A percentile compares a stretch with the other conserved stretches of the same genome.
Evolutionary conservation across 2,797 vertebrate species (phyloP).

Genomic region (Octomys mimax): DNA sequence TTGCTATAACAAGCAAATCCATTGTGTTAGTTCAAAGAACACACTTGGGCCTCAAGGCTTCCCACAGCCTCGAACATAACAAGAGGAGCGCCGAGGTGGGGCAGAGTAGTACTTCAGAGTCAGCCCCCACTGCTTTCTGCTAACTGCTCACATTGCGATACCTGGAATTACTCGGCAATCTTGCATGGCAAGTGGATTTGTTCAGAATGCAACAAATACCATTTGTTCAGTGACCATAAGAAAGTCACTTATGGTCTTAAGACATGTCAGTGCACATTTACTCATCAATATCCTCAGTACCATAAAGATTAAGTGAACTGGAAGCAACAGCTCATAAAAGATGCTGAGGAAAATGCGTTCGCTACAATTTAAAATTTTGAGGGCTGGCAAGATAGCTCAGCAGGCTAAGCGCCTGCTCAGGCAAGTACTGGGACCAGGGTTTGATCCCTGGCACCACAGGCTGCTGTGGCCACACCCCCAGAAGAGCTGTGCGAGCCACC

Average conservation of each 20-base stretch:
- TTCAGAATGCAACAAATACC: not conserved
- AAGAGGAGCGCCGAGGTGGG: not conserved
- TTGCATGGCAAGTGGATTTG: not conserved
- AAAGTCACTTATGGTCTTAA: not conserved
- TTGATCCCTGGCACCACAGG: too few relatives aligned
- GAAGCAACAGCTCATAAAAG: not conserved
- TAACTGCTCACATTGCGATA: not conserved
- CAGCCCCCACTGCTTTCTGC: not conserved
- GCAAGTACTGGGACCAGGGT: too few relatives aligned
- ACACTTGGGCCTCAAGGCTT: not conserved
- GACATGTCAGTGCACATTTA: not conserved
- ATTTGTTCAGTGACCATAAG: not conserved
- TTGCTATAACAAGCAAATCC: not conserved
- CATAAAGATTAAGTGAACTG: not conserved
- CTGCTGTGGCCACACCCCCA: too few relatives aligned
- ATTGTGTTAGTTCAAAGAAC: not conserved
- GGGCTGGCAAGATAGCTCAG: too few relatives aligned
- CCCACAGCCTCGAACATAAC: not conserved
- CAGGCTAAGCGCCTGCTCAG: too few relatives aligned
- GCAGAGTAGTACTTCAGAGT: not conserved
- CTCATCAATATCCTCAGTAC: not conserved
- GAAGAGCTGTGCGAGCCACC: too few relatives aligned
- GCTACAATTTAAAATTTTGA: not conserved
- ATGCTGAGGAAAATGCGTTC: not conserved
- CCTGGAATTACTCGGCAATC: not conserved